Conservation (phyloP, 1,140 invertebrate species). For the Diabrotica undecimpunctata region DNA sequence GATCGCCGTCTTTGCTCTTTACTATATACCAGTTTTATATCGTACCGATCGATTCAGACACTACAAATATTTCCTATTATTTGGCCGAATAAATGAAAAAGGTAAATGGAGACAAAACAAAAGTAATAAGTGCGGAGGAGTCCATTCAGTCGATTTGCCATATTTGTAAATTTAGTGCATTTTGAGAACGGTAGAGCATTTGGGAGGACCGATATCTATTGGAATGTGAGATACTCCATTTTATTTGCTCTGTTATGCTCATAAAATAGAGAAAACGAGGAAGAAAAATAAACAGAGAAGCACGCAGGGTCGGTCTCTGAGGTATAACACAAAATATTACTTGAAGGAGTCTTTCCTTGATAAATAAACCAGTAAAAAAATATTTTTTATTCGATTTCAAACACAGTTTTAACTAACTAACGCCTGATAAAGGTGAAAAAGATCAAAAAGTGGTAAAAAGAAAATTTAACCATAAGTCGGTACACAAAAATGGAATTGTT, state of each 20-base stretch:
- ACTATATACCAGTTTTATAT: no score
- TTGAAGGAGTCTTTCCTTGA: no score
- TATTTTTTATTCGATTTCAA: neutral
- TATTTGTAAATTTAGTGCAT: constrained; percentile 14
- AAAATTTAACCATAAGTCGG: no score
- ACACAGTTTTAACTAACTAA: no score
- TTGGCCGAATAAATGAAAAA: no score
- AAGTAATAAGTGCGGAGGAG: constrained; percentile 10
- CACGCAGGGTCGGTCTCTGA: neutral
- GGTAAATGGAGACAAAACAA: neutral
- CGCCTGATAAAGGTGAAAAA: no score
- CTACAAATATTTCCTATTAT: no score
- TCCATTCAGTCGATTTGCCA: constrained; percentile 15
- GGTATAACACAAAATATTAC: no score
- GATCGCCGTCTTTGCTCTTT: no score
- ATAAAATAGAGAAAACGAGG: neutral
- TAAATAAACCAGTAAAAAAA: neutral
- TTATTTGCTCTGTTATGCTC: constrained; percentile 7
- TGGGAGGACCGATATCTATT: neutral
- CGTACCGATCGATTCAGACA: no score
- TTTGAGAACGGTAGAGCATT: constrained; percentile 9
- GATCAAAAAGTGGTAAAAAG: no score
- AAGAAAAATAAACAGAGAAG: constrained; percentile 6
- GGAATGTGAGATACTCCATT: neutral
- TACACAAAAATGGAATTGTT: no score